Conservation (phyloP, 1,140 invertebrate genomes). For the Orussus abietinus region DNA sequence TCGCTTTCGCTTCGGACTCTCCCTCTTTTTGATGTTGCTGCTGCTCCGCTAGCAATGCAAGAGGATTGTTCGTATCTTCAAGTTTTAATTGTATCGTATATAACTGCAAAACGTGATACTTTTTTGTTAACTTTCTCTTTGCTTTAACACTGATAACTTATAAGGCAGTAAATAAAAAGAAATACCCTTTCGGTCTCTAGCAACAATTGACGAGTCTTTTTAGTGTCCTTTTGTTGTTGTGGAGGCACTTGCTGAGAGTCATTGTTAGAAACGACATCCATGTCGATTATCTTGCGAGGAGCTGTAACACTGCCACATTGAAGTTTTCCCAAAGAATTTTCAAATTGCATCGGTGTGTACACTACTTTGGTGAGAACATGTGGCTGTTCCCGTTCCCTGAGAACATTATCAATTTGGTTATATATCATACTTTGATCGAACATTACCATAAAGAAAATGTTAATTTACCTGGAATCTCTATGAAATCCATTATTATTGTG, state of each 20-base stretch:
- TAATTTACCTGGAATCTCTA: conserved; percentile 41
- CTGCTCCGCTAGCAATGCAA: conserved; percentile 61
- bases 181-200: conserved; percentile 74
- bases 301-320: conserved; percentile 87
- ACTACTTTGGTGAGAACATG: conserved; percentile 56
- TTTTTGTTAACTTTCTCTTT: background rate
- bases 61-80: conserved; percentile 70
- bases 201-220: conserved; percentile 71
- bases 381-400: conserved; percentile 44
- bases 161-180: conserved; percentile 9
- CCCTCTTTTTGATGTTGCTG: conserved; percentile 50
- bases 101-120: conserved; percentile 38
- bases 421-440: too few relatives aligned
- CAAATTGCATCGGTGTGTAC: conserved; percentile 80
- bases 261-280: conserved; percentile 69
- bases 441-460: too few relatives aligned
- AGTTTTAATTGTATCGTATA: conserved; percentile 67
- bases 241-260: conserved; percentile 50
- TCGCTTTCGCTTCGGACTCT: conserved; percentile 51
- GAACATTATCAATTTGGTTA: background rate
- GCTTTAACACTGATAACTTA: background rate
- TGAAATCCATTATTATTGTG: conserved; percentile 44
- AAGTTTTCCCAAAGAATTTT: conserved; percentile 86
- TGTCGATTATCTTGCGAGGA: conserved; percentile 89
- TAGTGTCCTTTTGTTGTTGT: conserved; percentile 52